phyloP scores from a whole-genome alignment of 2,113 vertebrate genomes.

The Mesocricetus auratus region DNA sequence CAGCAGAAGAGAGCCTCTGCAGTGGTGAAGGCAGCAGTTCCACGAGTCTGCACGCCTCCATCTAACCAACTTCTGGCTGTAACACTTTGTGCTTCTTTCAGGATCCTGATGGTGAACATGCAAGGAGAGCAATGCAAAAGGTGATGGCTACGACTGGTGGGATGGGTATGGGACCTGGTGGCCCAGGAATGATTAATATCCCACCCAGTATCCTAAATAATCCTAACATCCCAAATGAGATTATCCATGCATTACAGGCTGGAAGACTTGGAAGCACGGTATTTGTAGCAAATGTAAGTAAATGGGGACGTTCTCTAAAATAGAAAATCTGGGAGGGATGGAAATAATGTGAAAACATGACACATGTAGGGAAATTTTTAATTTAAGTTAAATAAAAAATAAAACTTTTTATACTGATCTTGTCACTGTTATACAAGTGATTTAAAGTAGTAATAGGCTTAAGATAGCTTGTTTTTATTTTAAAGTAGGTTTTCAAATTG shows the following conservation, averaged over 20 bases:
- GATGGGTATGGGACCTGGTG: slow-evolving; percentile 91
- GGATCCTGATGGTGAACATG: slow-evolving; percentile 96
- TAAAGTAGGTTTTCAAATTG: neutral
- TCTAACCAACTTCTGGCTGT: slow-evolving; percentile 18
- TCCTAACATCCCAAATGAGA: slow-evolving; percentile 97
- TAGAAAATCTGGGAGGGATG: neutral
- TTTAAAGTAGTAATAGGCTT: neutral
- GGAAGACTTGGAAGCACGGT: slow-evolving; percentile 97
- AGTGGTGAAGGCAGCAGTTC: neutral
- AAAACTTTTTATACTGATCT: neutral
- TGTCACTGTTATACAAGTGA: neutral
- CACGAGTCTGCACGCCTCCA: neutral
- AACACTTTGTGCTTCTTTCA: slow-evolving; percentile 77
- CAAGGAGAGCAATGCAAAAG: slow-evolving; percentile 95
- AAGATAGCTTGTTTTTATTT: neutral
- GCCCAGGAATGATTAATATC: slow-evolving; percentile 94
- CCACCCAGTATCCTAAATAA: slow-evolving; percentile 98
- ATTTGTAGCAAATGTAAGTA: slow-evolving; percentile 97
- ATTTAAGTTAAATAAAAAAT: neutral
- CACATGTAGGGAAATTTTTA: neutral
- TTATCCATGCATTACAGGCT: slow-evolving; percentile 97
- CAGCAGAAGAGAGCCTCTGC: neutral
- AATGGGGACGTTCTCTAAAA: slow-evolving; percentile 3
- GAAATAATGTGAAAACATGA: neutral
- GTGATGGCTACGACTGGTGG: slow-evolving; percentile 88